Conservation (phyloP, 2,888 invertebrate species). For the Eristalis intricaria region DNA sequence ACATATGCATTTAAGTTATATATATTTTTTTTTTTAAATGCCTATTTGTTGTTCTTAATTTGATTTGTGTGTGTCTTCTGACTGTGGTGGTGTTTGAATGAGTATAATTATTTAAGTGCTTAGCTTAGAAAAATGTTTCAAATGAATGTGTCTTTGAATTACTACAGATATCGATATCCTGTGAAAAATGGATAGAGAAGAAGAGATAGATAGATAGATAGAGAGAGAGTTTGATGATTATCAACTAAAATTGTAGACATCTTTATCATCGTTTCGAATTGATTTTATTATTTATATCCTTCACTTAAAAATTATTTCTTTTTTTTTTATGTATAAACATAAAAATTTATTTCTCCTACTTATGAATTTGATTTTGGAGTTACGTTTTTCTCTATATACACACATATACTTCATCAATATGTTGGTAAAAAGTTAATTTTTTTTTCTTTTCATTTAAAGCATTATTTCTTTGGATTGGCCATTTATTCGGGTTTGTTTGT, state of each 20-base stretch:
- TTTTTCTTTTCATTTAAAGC: conserved; percentile 50
- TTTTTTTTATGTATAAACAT: conserved; percentile 49
- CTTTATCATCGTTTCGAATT: neutral
- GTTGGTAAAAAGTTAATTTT: conserved; percentile 57
- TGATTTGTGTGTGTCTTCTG: neutral
- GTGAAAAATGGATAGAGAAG: conserved; percentile 43
- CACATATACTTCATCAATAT: conserved; percentile 1
- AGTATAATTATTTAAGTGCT: conserved; percentile 2
- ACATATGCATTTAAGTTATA: neutral
- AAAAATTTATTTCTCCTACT: conserved; percentile 41
- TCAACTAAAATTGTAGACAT: conserved; percentile 31
- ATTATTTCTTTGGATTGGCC: conserved; percentile 36
- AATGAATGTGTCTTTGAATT: conserved; percentile 1
- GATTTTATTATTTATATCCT: neutral
- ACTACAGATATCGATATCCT: conserved; percentile 26
- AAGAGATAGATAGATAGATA: neutral
- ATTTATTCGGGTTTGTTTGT: neutral
- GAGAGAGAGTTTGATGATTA: conserved; percentile 23
- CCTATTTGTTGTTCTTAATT: neutral
- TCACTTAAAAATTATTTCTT: neutral
- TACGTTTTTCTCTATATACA: conserved; percentile 1
- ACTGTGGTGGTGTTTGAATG: neutral
- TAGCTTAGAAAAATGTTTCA: neutral
- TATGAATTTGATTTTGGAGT: conserved; percentile 25
- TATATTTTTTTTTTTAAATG: neutral